A percentile compares a stretch with the other conserved stretches of the same genome.
phyloP scores from a whole-genome alignment of 2,113 vertebrate genomes.

The Nymphicus hollandicus region DNA sequence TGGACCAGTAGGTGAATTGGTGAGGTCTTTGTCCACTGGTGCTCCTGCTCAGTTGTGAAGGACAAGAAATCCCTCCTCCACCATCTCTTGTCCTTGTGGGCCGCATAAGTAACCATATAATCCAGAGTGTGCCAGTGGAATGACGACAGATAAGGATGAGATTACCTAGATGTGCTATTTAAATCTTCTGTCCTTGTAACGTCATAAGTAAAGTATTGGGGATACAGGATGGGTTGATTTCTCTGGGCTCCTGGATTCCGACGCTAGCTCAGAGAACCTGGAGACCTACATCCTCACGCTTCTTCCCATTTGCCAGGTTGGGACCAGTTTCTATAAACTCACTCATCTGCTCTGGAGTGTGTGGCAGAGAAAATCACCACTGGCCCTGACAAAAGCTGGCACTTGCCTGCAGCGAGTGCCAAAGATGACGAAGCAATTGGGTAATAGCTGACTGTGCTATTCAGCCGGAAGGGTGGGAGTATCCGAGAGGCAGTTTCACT shows the following conservation, averaged over 20 bases:
- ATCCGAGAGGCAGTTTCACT: not conserved
- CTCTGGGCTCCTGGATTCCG: not conserved
- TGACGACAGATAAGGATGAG: not conserved
- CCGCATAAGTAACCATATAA: fast-evolving
- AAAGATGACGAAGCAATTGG: not conserved
- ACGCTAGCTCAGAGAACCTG: not conserved
- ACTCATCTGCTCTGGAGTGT: not conserved
- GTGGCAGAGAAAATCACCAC: not conserved
- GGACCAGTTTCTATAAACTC: not conserved
- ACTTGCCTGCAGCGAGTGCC: not conserved
- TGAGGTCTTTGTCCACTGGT: not conserved
- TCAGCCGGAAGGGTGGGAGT: not conserved
- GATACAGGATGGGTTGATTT: not conserved
- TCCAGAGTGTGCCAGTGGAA: not conserved
- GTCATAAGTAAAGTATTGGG: not conserved
- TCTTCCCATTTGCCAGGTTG: not conserved
- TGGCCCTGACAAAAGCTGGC: not conserved
- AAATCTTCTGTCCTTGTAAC: not conserved
- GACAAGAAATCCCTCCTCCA: not conserved
- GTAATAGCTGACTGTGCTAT: not conserved
- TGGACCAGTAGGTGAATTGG: not conserved
- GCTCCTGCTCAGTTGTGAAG: not conserved
- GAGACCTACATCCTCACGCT: not conserved
- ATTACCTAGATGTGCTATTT: not conserved
- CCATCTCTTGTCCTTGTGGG: not conserved